A percentile compares a stretch with the other conserved stretches of the same genome.
Evolutionary conservation across 2,888 invertebrate genomes (phyloP).

Genomic region (Molorchus minor): DNA sequence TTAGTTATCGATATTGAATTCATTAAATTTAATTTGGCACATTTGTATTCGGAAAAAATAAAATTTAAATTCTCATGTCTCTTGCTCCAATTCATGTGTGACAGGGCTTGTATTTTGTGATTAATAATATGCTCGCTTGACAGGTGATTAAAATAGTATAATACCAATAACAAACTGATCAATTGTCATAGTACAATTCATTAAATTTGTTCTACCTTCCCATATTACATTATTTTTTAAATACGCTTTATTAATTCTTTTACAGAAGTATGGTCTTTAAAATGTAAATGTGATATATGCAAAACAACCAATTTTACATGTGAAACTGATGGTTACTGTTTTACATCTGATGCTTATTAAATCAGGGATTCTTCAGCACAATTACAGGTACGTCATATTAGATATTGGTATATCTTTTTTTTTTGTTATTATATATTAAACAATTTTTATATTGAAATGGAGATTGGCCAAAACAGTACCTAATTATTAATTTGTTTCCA

Average conservation of each 20-base stretch:
- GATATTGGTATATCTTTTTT: too few species aligned
- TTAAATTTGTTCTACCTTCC: conserved; percentile 16
- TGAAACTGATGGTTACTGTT: conserved; percentile 89
- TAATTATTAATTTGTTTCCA: too few species aligned
- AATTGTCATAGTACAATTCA: conserved; percentile 29
- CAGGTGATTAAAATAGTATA: not conserved
- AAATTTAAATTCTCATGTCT: too few species aligned
- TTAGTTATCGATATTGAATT: too few species aligned
- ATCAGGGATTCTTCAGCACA: conserved; percentile 68
- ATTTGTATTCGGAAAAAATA: too few species aligned
- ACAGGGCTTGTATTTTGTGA: not conserved
- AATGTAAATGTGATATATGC: conserved; percentile 87
- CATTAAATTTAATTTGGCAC: too few species aligned
- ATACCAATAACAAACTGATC: not conserved
- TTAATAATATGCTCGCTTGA: not conserved
- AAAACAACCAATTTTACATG: conserved; percentile 80
- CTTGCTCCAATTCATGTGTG: too few species aligned
- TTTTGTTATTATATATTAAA: conserved; percentile 28
- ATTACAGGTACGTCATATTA: conserved; percentile 82
- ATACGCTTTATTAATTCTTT: too few species aligned
- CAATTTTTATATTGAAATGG: conserved; percentile 9
- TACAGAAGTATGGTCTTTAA: conserved; percentile 69
- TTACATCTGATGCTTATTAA: conserved; percentile 67
- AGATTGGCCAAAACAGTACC: too few species aligned
- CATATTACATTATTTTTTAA: conserved; percentile 18